Base-by-base conservation (phyloP, 2,888 invertebrate genomes). In the Steromphala cineraria region DNA sequence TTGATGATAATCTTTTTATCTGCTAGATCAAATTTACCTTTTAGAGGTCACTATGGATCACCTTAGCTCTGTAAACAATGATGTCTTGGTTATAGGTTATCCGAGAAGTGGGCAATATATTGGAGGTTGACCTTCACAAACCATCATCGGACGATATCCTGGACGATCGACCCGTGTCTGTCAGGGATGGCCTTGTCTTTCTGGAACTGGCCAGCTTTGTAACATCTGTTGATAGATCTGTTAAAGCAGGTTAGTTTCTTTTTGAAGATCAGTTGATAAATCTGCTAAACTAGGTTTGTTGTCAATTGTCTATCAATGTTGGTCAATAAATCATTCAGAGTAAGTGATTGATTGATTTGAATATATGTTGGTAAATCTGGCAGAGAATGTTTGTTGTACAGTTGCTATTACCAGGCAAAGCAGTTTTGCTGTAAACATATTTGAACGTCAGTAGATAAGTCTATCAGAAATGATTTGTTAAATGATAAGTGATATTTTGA, bases 141-240 rank as follows among this genome's bases (percentile, higher is more conserved):
- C 91, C 90, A 4, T 86, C 82, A 82, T 89, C 56, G 88, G 88
- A 88, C n/a, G 89, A 90, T 15, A 79, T 80, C 53, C 79, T 84
- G 10, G 90, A 91, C 82, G 93, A 93, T 78, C 83, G 89, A 2
- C 92, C 93, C 10, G 89, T 92, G 46, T 94, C 94, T 1, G 89
- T 95, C 2, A 88, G 93, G 21, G 94, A 95, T 81, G 90, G 92
- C n/a, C 89, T 95, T 1, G 92, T 94, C 10, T 94, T 94, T 84
- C 84, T 94, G 75, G 94, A 93, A 52, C 82, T 92, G 19, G 95
- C 93, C 2, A 87, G 87, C 53, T 93, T 92, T 75, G 75, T 52
- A 8, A 75, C 75, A 0, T 75, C 75, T 3, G 10, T 52, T 8
- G 75, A 24, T n/a, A 40, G 15, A 40, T 52, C n/a, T 40, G n/a